phyloP scores from a whole-genome alignment of 2,888 invertebrate species.

The Chrysina gloriosa region DNA sequence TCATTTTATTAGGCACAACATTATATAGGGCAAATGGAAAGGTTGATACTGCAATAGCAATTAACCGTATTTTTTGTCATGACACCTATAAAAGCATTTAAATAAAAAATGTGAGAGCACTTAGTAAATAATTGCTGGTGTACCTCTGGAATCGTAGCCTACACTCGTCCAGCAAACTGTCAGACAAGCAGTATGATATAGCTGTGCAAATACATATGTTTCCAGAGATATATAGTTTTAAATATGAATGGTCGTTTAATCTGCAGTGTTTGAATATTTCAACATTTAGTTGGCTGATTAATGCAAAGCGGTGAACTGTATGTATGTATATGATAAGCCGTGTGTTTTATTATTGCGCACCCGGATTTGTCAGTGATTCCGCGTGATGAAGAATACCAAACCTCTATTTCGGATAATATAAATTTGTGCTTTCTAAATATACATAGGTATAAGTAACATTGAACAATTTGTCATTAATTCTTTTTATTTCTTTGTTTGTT shows the following conservation, averaged over 20 bases:
- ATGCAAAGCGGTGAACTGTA: constrained; percentile 59
- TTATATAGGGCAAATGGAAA: no score
- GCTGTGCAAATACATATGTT: constrained; percentile 60
- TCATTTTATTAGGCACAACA: no score
- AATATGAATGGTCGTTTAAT: constrained; percentile 43
- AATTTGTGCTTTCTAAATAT: not conserved
- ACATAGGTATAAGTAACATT: no score
- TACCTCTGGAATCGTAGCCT: constrained; percentile 4
- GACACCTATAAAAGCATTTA: constrained; percentile 37
- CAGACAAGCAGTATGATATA: constrained; percentile 47
- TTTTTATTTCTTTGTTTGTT: no score
- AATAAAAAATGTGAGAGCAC: constrained; percentile 28
- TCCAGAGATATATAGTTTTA: constrained; percentile 58
- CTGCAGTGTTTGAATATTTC: constrained; percentile 58
- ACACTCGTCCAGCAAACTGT: not conserved
- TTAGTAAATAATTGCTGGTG: constrained; percentile 33
- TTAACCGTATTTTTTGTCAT: constrained; percentile 27
- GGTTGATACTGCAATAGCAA: no score
- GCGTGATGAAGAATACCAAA: constrained; percentile 25
- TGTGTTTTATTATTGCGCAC: constrained; percentile 58
- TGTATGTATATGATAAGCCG: constrained; percentile 49
- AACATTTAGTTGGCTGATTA: constrained; percentile 59
- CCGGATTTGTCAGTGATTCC: constrained; percentile 25
- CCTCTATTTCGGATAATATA: constrained; percentile 11
- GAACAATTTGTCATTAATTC: no score